Evolutionary conservation across 2,888 invertebrate genomes (phyloP).

Genomic region (Troglohyphantes excavatus): DNA sequence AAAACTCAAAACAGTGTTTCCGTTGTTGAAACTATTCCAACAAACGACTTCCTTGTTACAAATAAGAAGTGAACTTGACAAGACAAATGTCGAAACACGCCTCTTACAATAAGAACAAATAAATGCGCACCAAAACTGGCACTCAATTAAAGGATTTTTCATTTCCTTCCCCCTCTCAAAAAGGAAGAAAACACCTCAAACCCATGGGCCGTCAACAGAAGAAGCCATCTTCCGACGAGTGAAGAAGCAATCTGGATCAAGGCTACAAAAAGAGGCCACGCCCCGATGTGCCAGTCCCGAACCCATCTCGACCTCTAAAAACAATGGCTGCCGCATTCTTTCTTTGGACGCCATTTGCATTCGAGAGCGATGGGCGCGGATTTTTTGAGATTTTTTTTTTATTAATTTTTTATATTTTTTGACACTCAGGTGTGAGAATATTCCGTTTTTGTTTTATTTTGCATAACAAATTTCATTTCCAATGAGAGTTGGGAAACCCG

Average conservation of each 20-base stretch:
- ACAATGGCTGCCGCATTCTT: constrained; percentile 65
- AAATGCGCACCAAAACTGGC: constrained; percentile 26
- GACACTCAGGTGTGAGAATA: not conserved
- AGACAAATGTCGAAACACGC: constrained; percentile 14
- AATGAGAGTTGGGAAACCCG: constrained; percentile 30
- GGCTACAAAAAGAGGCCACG: constrained; percentile 23
- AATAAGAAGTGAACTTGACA: not conserved
- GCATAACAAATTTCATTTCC: not conserved
- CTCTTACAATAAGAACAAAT: constrained; percentile 16
- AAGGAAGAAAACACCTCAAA: not conserved
- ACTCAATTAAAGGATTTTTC: constrained; percentile 51
- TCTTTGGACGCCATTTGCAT: constrained; percentile 70
- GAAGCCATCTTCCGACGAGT: not conserved
- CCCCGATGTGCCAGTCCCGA: constrained; percentile 52
- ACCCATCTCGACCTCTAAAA: constrained; percentile 65
- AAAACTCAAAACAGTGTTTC: too few relatives aligned
- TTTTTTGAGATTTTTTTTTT: constrained; percentile 33
- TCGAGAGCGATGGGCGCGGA: constrained; percentile 70
- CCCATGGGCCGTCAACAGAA: too few relatives aligned
- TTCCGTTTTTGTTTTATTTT: constrained; percentile 32
- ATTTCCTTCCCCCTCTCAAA: constrained; percentile 1
- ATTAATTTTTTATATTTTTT: constrained; percentile 31
- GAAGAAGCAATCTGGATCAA: constrained; percentile 76
- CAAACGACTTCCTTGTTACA: constrained; percentile 19
- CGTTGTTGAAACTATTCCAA: not conserved